phyloP scores from a whole-genome alignment of 2,888 invertebrate genomes.

The Drosophila recens region DNA sequence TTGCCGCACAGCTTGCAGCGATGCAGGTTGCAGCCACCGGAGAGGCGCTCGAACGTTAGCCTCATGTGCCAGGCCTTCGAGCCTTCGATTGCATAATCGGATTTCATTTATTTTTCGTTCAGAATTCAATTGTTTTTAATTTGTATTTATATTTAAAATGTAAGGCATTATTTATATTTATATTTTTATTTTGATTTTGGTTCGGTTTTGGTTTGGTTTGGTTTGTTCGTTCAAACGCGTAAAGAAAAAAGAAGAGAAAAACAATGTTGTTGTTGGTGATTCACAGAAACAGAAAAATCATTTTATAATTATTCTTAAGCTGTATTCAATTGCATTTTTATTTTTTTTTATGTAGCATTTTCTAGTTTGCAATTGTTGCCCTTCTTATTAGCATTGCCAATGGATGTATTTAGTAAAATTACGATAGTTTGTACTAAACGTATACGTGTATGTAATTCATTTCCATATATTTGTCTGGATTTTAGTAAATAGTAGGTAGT shows the following conservation, averaged over 20 bases:
- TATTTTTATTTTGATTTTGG: constrained; percentile 37
- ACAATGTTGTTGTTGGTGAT: constrained; percentile 85
- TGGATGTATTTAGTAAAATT: constrained; percentile 26
- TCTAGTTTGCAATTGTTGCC: constrained; percentile 35
- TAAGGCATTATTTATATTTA: constrained; percentile 40
- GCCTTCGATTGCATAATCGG: constrained; percentile 85
- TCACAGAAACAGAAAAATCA: constrained; percentile 84
- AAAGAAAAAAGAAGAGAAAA: constrained; percentile 85
- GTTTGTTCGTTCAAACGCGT: constrained; percentile 81
- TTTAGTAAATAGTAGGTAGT: constrained; percentile 47
- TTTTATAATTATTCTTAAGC: constrained; percentile 79
- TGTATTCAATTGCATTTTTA: constrained; percentile 67
- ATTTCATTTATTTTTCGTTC: constrained; percentile 15
- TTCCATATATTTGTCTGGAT: constrained; percentile 28
- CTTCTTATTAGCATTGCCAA: constrained; percentile 55
- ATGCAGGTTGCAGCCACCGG: constrained; percentile 96
- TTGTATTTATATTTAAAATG: constrained; percentile 56
- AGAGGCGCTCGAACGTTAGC: constrained; percentile 96
- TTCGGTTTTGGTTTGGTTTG: constrained; percentile 50
- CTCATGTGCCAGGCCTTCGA: constrained; percentile 98
- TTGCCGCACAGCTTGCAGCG: constrained; percentile 97
- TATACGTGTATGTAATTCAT: constrained; percentile 18
- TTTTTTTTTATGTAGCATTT: constrained; percentile 14
- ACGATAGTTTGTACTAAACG: constrained; percentile 3
- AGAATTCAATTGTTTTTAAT: constrained; percentile 32